Evolutionary conservation across 2,113 vertebrate species (phyloP).

Genomic region (Cranoglanis bouderius): DNA sequence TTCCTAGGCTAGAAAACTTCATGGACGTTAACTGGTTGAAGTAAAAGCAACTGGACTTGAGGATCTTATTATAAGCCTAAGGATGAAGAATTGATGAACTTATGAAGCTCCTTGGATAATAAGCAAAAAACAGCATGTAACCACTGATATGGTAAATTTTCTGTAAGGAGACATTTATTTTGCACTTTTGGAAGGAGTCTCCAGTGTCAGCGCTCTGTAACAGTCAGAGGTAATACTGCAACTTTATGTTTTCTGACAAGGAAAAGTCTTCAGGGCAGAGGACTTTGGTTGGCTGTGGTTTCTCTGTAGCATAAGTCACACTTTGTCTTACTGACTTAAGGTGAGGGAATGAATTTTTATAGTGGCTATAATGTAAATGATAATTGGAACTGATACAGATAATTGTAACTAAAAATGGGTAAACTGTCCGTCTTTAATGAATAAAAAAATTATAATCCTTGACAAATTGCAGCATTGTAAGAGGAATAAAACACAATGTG

Average conservation of each 20-base stretch:
- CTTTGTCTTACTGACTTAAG: too few species aligned
- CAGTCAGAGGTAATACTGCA: too few species aligned
- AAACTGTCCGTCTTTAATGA: neutral
- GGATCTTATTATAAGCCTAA: neutral
- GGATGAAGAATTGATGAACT: neutral
- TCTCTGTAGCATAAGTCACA: neutral
- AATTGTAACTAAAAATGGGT: neutral
- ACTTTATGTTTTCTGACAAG: too few species aligned
- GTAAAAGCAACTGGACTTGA: neutral
- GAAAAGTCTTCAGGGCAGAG: too few species aligned
- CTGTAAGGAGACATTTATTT: too few species aligned
- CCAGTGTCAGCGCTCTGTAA: too few species aligned
- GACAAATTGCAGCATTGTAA: neutral
- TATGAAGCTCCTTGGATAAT: neutral
- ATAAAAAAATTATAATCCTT: neutral
- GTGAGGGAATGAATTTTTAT: too few species aligned
- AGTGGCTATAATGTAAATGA: too few species aligned
- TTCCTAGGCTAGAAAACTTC: neutral
- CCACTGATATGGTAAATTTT: neutral
- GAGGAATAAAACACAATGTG: neutral
- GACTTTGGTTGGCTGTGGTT: too few species aligned
- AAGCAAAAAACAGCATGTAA: neutral
- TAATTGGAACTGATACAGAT: neutral
- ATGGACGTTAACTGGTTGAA: neutral
- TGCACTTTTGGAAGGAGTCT: neutral